Conservation (phyloP, 92 coral and sea anemone species). For the Umimayanthus chanpuru region DNA sequence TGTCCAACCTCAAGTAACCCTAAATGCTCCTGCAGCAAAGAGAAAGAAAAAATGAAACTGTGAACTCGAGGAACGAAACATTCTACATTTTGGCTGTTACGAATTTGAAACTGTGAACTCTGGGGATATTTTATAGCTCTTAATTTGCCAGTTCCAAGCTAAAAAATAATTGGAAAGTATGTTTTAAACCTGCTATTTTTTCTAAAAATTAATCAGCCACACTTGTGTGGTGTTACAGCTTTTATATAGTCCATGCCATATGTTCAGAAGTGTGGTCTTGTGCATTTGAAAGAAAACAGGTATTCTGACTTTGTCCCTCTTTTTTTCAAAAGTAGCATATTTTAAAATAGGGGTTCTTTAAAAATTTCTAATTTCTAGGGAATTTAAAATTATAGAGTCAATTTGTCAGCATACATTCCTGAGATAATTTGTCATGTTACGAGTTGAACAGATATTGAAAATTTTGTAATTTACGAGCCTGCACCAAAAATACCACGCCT, state of each 20-base stretch:
- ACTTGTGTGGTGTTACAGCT: constrained; percentile 3
- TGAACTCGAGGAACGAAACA: too few species aligned
- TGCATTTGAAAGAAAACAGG: constrained; percentile 4
- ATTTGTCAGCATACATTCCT: constrained; percentile 3
- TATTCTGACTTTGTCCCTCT: constrained; percentile 15
- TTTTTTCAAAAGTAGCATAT: constrained; percentile 11
- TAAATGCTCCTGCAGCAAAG: too few species aligned
- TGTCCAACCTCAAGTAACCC: too few species aligned
- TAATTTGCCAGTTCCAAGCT: constrained; percentile 16
- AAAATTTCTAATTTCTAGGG: constrained; percentile 23
- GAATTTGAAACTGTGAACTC: too few species aligned
- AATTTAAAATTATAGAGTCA: constrained; percentile 18
- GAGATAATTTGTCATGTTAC: constrained; percentile 18
- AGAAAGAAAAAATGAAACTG: too few species aligned
- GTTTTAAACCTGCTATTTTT: constrained; percentile 3
- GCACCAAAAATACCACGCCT: neutral
- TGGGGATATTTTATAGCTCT: neutral
- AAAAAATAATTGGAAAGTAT: constrained; percentile 12
- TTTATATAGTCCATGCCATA: constrained; percentile 25
- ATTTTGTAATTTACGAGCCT: neutral
- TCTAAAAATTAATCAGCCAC: constrained; percentile 7
- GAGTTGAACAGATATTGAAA: constrained; percentile 21
- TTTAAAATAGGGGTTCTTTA: neutral
- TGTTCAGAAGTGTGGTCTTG: constrained; percentile 19
- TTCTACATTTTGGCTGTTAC: too few species aligned